Evolutionary conservation across 2,888 invertebrate species (phyloP).

Genomic region (Encarsia formosa): DNA sequence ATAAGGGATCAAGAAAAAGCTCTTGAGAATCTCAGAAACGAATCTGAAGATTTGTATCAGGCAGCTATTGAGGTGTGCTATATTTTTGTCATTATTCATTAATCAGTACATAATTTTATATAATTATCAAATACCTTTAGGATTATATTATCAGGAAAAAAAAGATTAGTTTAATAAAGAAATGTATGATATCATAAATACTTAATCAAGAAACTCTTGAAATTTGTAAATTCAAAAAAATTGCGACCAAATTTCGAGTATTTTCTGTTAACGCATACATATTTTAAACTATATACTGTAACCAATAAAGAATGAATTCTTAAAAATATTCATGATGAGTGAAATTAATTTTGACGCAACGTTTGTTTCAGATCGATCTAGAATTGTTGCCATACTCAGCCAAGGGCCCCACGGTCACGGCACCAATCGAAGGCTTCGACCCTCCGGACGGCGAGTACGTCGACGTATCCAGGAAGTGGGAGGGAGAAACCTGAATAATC

Average conservation of each 20-base stretch:
- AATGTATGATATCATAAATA: too few species aligned
- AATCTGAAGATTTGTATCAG: slow-evolving; percentile 82
- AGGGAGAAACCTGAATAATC: slow-evolving; percentile 30
- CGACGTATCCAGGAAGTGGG: slow-evolving; percentile 68
- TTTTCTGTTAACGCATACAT: too few species aligned
- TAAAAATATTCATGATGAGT: not conserved
- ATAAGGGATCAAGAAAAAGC: slow-evolving; percentile 71
- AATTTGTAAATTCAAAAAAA: too few species aligned
- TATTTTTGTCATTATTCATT: not conserved
- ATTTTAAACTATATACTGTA: too few species aligned
- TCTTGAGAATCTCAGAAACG: slow-evolving; percentile 70
- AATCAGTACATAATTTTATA: not conserved
- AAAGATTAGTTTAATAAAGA: too few species aligned
- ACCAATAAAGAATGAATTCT: not conserved
- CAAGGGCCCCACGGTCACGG: slow-evolving; percentile 77
- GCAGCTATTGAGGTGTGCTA: slow-evolving; percentile 72
- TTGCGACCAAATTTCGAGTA: too few species aligned
- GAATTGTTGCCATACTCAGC: slow-evolving; percentile 64
- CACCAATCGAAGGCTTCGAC: slow-evolving; percentile 74
- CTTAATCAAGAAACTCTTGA: too few species aligned
- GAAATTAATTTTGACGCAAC: slow-evolving; percentile 2
- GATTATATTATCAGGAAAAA: not conserved
- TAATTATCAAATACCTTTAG: not conserved
- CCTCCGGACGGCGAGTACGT: slow-evolving; percentile 88
- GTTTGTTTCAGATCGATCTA: slow-evolving; percentile 68